A percentile compares a stretch with the other conserved stretches of the same genome.
Conservation (phyloP, 1,140 invertebrate genomes). For the Heterodera schachtii region DNA sequence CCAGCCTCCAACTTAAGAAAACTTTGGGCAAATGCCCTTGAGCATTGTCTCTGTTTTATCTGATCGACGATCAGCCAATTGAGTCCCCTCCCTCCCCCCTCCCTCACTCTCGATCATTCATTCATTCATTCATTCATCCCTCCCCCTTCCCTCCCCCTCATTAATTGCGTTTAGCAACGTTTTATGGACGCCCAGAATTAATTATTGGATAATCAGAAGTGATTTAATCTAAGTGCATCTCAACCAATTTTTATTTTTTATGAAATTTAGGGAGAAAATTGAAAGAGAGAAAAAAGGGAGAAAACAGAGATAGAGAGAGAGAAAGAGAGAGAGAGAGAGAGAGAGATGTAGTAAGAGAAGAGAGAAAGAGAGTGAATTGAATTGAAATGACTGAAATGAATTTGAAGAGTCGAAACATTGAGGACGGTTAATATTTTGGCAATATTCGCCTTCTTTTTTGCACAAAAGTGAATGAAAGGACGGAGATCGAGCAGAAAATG, state of each 20-base stretch:
- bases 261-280: neutral
- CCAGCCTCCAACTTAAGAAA: neutral
- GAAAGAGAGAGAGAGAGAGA: too few relatives aligned
- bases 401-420: neutral
- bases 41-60: neutral
- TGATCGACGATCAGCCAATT: neutral
- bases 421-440: too few relatives aligned
- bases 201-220: neutral
- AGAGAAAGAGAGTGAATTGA: neutral
- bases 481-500: too few relatives aligned
- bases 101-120: neutral
- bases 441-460: too few relatives aligned
- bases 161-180: slow-evolving; percentile 16
- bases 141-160: neutral
- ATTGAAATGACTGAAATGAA: neutral
- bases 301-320: neutral
- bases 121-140: neutral
- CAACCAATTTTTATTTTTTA: neutral
- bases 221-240: neutral
- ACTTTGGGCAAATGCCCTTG: neutral
- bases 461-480: too few relatives aligned
- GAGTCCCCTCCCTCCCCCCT: neutral
- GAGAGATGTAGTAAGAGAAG: neutral
- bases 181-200: slow-evolving; percentile 19
- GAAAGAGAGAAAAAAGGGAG: too few relatives aligned